phyloP scores from a whole-genome alignment of 2,888 invertebrate genomes.

The Reticulitermes lucifugus region DNA sequence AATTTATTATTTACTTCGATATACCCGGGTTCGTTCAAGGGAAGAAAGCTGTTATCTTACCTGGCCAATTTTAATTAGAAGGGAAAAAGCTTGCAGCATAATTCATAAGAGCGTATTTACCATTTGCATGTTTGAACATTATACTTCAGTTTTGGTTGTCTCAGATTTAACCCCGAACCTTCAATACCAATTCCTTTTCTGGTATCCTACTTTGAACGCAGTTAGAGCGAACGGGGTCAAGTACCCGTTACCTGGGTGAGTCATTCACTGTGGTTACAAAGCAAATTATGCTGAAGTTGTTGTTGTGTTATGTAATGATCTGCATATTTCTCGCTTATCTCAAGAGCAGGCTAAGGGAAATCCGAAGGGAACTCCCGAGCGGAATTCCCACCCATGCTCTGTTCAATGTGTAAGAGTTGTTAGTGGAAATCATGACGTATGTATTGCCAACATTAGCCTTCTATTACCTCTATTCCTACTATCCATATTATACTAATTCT shows the following conservation, averaged over 20 bases:
- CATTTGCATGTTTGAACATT: background rate
- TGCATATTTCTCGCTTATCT: slow-evolving; percentile 5
- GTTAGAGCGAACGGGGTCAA: background rate
- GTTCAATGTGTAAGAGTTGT: background rate
- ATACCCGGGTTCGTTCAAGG: too few species aligned
- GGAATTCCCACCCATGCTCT: background rate
- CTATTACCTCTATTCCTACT: background rate
- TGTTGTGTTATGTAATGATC: slow-evolving; percentile 12
- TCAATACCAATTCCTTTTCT: too few species aligned
- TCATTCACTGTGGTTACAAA: background rate
- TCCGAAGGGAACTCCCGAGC: slow-evolving; percentile 22
- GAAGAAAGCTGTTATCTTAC: too few species aligned
- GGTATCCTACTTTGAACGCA: background rate
- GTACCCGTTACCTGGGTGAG: background rate
- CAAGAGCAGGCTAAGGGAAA: slow-evolving; percentile 1
- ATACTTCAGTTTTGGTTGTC: background rate
- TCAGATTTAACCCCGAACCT: too few species aligned
- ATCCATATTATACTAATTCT: background rate
- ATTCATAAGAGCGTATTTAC: background rate
- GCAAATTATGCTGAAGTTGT: background rate
- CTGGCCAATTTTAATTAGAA: background rate
- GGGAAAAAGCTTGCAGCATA: background rate
- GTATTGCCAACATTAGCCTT: background rate
- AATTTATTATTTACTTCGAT: too few species aligned
- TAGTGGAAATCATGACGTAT: background rate